Evolutionary conservation across 2,888 invertebrate species (phyloP), one percentile per base, ranked within the genome.

Genomic region (Protula sp.): DNA sequence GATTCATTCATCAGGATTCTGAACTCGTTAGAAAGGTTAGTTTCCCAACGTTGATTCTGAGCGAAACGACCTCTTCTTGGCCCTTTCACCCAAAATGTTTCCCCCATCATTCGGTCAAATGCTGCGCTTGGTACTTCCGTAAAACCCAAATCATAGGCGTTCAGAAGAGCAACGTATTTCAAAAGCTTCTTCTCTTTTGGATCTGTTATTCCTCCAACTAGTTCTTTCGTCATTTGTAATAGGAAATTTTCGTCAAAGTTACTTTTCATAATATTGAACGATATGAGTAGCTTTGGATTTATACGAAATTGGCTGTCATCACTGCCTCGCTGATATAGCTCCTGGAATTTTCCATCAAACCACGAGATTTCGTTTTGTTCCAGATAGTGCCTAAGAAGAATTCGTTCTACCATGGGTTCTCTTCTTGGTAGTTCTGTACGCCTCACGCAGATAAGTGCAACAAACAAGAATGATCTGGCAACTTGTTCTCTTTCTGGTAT

Each of bases 241-340:
- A 73, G 68, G 58, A 67, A 70, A 3, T 68, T 65, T 27, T 54
- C 31, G 52, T 71, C 64, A 54, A 73, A 72, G 53, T 71, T 72
- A 51, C 67, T 66, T 54, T 69, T 72, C 60, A 73, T 50, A 30
- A 72, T 71, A 54, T 73, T 73, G 65, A 73, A 73, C 0, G 71
- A 67, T 47, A 73, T 69, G 28, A 72, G 55, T 28, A 67, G 64
- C 47, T 64, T 66, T 30, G 73, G 73, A 54, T 72, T 56, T 4
- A 64, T 55, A 9, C 19, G 38, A 19, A 14, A 14, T 38, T 38
- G 9, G 9, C 9, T 38, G 38, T 38, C 38, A 14, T 38, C 19
- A 14, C 19, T 19, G 19, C 38, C 38, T 38, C 38, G 9, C 19
- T 19, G 38, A 14, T 38, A 9, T 38, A 38, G 27, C 2, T 24